Conservation (phyloP, 2,113 vertebrate species). For the Galemys pyrenaicus region DNA sequence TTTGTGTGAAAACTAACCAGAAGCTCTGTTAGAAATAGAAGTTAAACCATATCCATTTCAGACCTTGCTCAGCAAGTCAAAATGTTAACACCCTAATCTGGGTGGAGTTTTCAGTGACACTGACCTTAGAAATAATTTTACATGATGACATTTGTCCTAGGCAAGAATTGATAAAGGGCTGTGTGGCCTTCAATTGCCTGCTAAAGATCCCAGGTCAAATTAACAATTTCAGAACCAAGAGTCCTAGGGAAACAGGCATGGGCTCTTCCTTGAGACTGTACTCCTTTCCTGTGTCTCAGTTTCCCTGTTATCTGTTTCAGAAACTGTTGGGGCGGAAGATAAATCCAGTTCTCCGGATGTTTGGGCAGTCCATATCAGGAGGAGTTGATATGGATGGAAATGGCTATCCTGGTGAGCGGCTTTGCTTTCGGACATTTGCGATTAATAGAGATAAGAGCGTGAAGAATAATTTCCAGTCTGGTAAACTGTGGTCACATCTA, state of each 20-base stretch:
- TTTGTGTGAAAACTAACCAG: background rate
- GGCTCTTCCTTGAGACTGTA: background rate
- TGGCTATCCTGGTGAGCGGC: constrained; percentile 93
- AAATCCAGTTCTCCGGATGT: constrained; percentile 93
- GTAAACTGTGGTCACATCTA: background rate
- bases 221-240: background rate
- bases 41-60: constrained; percentile 23
- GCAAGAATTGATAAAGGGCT: background rate
- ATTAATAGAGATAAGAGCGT: background rate
- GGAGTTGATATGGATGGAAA: constrained; percentile 98
- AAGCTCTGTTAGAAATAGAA: background rate
- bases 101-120: background rate
- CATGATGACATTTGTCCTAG: background rate
- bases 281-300: constrained; percentile 1
- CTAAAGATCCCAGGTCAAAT: background rate
- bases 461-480: background rate
- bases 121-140: background rate
- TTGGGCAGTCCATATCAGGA: constrained; percentile 98
- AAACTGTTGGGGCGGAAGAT: constrained; percentile 91
- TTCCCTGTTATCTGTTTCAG: constrained; percentile 84
- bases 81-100: background rate
- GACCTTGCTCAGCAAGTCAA: background rate
- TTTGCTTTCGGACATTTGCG: background rate
- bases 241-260: rapidly evolving
- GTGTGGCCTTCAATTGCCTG: background rate